These are phyloP conservation scores for Vollenhovia emeryi DNA, from an alignment of 1,140 invertebrate genomes.

Conservation along the genomic window DNA sequence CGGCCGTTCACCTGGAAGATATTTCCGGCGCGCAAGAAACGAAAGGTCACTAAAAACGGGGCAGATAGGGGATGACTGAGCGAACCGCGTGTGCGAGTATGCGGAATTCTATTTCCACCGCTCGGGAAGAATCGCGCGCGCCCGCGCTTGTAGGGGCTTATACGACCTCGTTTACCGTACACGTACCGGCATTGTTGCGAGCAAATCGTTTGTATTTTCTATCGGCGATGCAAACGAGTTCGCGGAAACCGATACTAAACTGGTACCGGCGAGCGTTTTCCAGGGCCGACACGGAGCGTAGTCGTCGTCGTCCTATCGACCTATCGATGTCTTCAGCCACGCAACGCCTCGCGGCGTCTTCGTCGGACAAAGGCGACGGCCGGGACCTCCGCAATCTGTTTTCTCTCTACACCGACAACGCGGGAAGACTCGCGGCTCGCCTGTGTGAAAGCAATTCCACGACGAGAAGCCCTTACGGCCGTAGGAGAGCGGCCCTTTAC, in stretches of 20 bases:
- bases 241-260: conserved; percentile 49
- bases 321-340: conserved; percentile 54
- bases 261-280: neutral
- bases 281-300: neutral
- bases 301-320: conserved; percentile 32
- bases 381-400: conserved; percentile 58
- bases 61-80: neutral
- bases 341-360: conserved; percentile 50
- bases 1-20: conserved; percentile 11
- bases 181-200: conserved; percentile 50
- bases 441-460: conserved; percentile 62
- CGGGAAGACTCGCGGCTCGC: conserved; percentile 47
- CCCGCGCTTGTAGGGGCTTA: conserved; percentile 37
- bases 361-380: conserved; percentile 38
- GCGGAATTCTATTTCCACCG: conserved; percentile 50
- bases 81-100: neutral
- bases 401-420: conserved; percentile 41
- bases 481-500: conserved; percentile 34
- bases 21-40: conserved; percentile 39
- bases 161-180: conserved; percentile 48
- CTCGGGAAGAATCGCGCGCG: neutral
- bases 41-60: conserved; percentile 10
- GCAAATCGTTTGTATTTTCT: conserved; percentile 62
- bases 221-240: conserved; percentile 50
- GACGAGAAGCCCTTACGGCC: conserved; percentile 29